phyloP scores from a whole-genome alignment of 92 coral and sea anemone species.

The Chrysogorgia sp. region DNA sequence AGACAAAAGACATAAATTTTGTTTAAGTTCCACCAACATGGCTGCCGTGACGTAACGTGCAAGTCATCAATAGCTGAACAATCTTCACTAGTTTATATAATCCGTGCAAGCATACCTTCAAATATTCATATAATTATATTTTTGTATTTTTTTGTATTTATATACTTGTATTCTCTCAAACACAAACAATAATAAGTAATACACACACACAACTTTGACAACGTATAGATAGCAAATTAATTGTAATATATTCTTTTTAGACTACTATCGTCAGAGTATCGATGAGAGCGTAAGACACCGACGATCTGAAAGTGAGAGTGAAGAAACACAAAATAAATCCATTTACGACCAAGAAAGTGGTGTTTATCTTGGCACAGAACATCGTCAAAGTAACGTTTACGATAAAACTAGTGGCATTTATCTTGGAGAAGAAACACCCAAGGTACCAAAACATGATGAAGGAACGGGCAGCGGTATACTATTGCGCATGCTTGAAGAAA shows the following conservation, averaged over 20 bases:
- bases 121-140: too few relatives aligned
- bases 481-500: conserved; percentile 34
- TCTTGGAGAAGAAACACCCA: conserved; percentile 80
- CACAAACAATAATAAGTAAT: too few relatives aligned
- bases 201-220: too few relatives aligned
- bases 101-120: too few relatives aligned
- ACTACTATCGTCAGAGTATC: conserved; percentile 43
- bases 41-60: too few relatives aligned
- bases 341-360: conserved; percentile 91
- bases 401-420: conserved; percentile 96
- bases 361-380: conserved; percentile 88
- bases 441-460: conserved; percentile 61
- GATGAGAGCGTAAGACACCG: conserved; percentile 39
- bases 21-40: too few relatives aligned
- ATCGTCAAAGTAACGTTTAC: conserved; percentile 80
- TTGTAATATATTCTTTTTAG: conserved; percentile 1
- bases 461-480: conserved; percentile 50
- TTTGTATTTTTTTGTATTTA: too few relatives aligned
- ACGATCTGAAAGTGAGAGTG: conserved; percentile 13
- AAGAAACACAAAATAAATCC: conserved; percentile 26
- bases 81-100: too few relatives aligned
- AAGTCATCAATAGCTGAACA: too few relatives aligned
- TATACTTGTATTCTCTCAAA: too few relatives aligned
- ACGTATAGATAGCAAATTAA: too few relatives aligned
- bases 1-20: too few relatives aligned